Evolutionary conservation across 53 echinoderm and acorn worm genomes (phyloP), one percentile per base, ranked within the genome.

Genomic region (Holothuria leucospilota): DNA sequence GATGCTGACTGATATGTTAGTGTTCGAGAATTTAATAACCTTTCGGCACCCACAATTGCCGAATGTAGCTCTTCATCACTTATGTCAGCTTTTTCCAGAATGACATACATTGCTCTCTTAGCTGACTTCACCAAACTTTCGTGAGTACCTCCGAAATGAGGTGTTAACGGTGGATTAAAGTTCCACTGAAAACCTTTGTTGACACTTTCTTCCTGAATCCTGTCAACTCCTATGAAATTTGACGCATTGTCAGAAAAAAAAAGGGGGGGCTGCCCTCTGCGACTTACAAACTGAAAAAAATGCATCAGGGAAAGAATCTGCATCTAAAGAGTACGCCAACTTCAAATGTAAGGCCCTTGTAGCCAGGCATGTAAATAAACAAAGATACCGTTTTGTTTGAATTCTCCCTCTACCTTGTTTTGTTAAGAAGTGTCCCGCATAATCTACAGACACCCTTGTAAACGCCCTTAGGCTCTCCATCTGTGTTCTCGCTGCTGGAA

Each of bases 1-100:
- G 86, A 78, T 12, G 86, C 74, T 28, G 86, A 74, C 20, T 77
- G 77, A 20, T 77, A 86, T 26, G 77, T 86, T 24, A 77, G n/a
- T 9, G 62, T 39, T 38, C 86, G 39, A 77, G 65, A 78, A 86
- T 86, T 78, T 1, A 77, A 24, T 60, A 78, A 34, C 25, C 78
- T 63, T n/a, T 78, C 86, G 34, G 78, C 86, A 12, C 64, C 77
- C 8, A 86, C 86, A 56, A 86, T 61, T 2, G 74, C 86, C 15
- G 86, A 75, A 62, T 59, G 73, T n/a, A 77, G 39, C 46, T 78
- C 86, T 2, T 78, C 78, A 21, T 86, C 63, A 10, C 38, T 18
- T 25, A 86, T 78, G 41, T 73, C 86, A 21, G 24, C 86, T 21
- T 86, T 86, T 7, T 46, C 53, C 75, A 63, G 40, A 15, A 86